phyloP scores from a whole-genome alignment of 2,888 invertebrate genomes.

The Teinopalpus imperialis region DNA sequence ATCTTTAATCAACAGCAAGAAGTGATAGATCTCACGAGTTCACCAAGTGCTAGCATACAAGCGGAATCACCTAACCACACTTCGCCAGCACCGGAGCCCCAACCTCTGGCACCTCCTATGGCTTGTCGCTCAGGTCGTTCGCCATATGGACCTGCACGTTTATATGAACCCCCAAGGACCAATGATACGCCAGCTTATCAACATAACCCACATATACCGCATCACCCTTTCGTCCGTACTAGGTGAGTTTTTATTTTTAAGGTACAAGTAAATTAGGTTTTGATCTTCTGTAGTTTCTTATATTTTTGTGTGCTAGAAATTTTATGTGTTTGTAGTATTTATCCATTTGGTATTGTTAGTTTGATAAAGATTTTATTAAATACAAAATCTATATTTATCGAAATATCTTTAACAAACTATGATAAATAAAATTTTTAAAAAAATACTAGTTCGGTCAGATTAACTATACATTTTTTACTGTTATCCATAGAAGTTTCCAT shows the following conservation, averaged over 20 bases:
- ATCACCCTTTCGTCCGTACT: conserved; percentile 20
- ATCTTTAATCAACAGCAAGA: conserved; percentile 47
- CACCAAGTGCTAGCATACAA: conserved; percentile 37
- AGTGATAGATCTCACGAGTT: conserved; percentile 65
- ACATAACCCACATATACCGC: conserved; percentile 14
- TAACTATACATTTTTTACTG: no score
- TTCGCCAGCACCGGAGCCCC: conserved; percentile 30
- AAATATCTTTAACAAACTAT: no score
- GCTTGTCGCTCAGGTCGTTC: conserved; percentile 30
- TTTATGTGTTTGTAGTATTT: no score
- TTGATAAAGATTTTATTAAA: no score
- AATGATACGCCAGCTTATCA: conserved; percentile 11
- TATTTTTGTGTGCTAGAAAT: no score
- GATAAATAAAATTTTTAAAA: no score
- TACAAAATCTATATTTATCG: no score
- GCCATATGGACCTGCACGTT: not conserved
- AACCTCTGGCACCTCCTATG: conserved; percentile 34
- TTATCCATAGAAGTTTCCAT: no score
- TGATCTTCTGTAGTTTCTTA: no score
- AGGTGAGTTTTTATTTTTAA: conserved; percentile 11
- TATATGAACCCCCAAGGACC: conserved; percentile 2
- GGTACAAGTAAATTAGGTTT: no score
- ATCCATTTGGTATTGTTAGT: no score
- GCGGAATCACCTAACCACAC: conserved; percentile 23
- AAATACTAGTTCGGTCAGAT: no score